Evolutionary conservation across 2,888 invertebrate species (phyloP).

Genomic region (Trichopria drosophilae): DNA sequence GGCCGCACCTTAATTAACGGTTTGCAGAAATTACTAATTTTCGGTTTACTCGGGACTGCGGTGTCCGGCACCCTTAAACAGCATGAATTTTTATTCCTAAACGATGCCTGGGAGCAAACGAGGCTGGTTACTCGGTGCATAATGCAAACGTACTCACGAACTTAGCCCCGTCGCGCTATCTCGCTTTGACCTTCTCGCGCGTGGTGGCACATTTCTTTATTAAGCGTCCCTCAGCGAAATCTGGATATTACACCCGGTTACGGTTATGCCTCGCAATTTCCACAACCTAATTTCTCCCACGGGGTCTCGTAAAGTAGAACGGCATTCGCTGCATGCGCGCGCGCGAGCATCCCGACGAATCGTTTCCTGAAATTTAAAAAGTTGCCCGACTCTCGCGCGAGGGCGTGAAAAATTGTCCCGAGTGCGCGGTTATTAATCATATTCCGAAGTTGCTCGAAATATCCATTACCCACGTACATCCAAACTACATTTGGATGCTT

Average conservation of each 20-base stretch:
- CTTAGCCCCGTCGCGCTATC: too few relatives aligned
- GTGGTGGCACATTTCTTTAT: slow-evolving; percentile 19
- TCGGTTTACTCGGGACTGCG: too few relatives aligned
- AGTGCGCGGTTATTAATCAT: slow-evolving; percentile 23
- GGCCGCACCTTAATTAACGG: too few relatives aligned
- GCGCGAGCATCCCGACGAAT: slow-evolving; percentile 3
- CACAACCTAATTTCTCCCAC: slow-evolving; percentile 32
- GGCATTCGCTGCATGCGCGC: neutral
- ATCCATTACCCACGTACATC: too few relatives aligned
- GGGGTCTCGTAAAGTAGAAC: slow-evolving; percentile 29
- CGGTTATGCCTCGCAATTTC: slow-evolving; percentile 38
- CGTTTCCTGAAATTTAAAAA: slow-evolving; percentile 24
- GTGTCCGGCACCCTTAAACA: too few relatives aligned
- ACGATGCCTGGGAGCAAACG: too few relatives aligned
- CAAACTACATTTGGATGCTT: too few relatives aligned
- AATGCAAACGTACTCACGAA: too few relatives aligned
- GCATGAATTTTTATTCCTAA: too few relatives aligned
- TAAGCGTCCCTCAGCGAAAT: slow-evolving; percentile 23
- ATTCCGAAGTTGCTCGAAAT: slow-evolving; percentile 21
- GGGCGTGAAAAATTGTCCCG: slow-evolving; percentile 23
- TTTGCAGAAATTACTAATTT: too few relatives aligned
- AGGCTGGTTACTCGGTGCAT: too few relatives aligned
- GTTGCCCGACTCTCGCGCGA: slow-evolving; percentile 1
- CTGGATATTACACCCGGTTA: slow-evolving; percentile 38
- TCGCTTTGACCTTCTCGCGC: too few relatives aligned